Percentiles rank a stretch among this genome's conserved stretches.
Conservation (phyloP, 2,888 invertebrate genomes). For the Acanthacorydalis orientalis region DNA sequence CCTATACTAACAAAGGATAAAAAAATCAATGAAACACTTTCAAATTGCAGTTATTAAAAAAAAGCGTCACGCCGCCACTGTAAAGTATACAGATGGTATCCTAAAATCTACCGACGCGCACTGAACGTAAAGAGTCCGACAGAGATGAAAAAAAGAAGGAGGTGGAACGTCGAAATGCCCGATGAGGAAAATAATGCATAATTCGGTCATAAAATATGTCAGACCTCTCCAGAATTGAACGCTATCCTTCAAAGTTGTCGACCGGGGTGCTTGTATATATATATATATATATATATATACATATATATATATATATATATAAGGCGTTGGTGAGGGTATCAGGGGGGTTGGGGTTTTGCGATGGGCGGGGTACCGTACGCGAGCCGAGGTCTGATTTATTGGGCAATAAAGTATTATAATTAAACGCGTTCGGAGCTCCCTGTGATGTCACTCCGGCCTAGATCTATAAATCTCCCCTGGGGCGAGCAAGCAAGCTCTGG, state of each 20-base stretch:
- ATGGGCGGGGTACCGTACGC: conserved; percentile 21
- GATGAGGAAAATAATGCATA: conserved; percentile 30
- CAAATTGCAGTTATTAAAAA: too few relatives aligned
- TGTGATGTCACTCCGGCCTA: conserved; percentile 31
- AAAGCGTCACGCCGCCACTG: too few relatives aligned
- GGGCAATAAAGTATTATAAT: conserved; percentile 67
- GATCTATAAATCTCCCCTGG: conserved; percentile 29
- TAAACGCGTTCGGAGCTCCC: conserved; percentile 40
- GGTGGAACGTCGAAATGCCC: conserved; percentile 8
- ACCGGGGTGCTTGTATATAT: conserved; percentile 1
- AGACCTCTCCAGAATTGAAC: conserved; percentile 47
- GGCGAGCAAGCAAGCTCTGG: conserved; percentile 14
- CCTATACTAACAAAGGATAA: too few relatives aligned
- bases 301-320: too few relatives aligned
- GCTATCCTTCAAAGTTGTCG: conserved; percentile 37
- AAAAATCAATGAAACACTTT: too few relatives aligned
- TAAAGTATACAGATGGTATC: too few relatives aligned
- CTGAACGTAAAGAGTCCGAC: not conserved
- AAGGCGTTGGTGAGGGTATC: not conserved
- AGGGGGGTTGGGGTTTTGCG: conserved; percentile 16
- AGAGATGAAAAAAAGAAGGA: not conserved
- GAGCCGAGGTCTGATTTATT: conserved; percentile 49
- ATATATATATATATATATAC: too few relatives aligned
- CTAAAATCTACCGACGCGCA: too few relatives aligned
- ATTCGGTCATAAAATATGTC: conserved; percentile 53